Evolutionary conservation across 2,797 vertebrate species (phyloP).

Genomic region (Leucoraja ocellata): DNA sequence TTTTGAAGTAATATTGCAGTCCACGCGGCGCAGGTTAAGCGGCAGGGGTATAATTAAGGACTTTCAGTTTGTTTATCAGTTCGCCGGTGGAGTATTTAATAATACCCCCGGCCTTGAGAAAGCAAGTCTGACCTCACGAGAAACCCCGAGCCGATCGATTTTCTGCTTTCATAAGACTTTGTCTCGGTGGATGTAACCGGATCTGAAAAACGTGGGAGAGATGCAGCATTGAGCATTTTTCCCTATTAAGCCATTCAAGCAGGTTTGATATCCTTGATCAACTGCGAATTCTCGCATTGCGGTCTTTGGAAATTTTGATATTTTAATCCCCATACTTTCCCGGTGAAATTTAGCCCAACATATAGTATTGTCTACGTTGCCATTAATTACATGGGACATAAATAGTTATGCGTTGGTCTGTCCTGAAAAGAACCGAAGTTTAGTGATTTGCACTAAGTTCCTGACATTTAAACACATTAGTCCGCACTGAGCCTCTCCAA

Average conservation of each 20-base stretch:
- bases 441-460: neutral
- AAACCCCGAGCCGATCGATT: constrained; percentile 24
- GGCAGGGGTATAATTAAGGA: neutral
- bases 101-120: neutral
- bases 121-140: constrained; percentile 11
- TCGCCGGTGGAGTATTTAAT: constrained; percentile 18
- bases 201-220: constrained; percentile 36
- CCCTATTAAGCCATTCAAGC: constrained; percentile 8
- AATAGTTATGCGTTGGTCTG: too few relatives aligned
- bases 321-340: neutral
- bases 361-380: neutral
- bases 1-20: neutral
- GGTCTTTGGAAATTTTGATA: neutral
- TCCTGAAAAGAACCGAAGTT: too few relatives aligned
- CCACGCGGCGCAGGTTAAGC: neutral
- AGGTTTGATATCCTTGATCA: neutral
- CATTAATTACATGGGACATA: too few relatives aligned
- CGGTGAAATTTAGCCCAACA: neutral
- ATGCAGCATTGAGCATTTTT: neutral
- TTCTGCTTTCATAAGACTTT: constrained; percentile 30
- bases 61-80: constrained; percentile 16
- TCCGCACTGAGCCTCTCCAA: neutral
- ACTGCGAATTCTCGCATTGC: neutral
- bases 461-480: neutral
- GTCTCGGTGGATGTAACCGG: constrained; percentile 32